phyloP scores from a whole-genome alignment of 2,113 vertebrate species.

The Castor canadensis region DNA sequence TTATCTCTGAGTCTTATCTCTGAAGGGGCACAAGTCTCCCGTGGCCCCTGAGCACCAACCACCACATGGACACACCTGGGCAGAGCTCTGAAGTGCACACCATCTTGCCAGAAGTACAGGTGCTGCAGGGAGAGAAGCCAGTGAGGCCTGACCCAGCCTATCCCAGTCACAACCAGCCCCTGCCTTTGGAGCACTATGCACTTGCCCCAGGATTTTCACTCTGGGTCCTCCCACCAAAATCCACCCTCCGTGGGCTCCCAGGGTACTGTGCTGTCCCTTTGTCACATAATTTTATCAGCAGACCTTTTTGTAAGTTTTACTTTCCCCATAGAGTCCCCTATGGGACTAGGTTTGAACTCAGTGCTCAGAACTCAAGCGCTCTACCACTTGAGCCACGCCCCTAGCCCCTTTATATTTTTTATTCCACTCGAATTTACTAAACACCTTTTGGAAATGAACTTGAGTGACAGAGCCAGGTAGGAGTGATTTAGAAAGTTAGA shows the following conservation, averaged over 20 bases:
- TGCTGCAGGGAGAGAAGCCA: conserved; percentile 77
- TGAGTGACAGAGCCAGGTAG: neutral
- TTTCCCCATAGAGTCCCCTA: no score
- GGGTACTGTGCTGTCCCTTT: neutral
- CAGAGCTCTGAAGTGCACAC: conserved; percentile 85
- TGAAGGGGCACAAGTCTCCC: neutral
- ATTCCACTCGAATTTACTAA: neutral
- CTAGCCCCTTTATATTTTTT: neutral
- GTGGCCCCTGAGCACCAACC: neutral
- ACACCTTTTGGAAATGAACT: neutral
- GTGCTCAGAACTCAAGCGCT: no score
- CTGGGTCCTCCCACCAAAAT: neutral
- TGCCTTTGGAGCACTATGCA: neutral
- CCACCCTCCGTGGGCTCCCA: neutral
- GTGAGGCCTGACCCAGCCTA: neutral
- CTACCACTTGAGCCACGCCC: no score
- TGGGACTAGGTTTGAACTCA: no score
- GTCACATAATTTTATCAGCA: neutral
- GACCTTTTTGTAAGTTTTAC: neutral
- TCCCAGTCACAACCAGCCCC: neutral
- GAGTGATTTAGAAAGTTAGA: neutral
- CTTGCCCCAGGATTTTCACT: neutral
- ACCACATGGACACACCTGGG: conserved; percentile 81
- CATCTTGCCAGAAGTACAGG: conserved; percentile 90
- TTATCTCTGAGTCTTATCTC: no score